Evolutionary conservation across 2,113 vertebrate species (phyloP).

Genomic region (Nannobrachium achirus): DNA sequence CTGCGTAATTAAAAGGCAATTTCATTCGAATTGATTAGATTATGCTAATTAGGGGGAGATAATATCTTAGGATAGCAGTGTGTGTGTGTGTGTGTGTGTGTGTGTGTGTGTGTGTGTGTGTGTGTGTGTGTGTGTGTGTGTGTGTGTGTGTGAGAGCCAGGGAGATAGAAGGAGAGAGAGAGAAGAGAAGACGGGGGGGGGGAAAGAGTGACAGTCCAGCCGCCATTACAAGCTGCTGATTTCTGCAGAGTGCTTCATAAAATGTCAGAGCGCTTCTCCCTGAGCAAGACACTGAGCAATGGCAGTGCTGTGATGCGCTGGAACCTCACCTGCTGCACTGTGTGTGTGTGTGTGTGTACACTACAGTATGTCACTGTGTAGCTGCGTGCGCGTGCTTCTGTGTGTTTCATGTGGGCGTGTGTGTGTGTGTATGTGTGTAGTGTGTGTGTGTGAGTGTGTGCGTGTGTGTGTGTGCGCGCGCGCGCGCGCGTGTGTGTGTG

Average conservation of each 20-base stretch:
- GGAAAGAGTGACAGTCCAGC: constrained; percentile 78
- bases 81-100: constrained; percentile 45
- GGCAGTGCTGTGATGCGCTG: constrained; percentile 80
- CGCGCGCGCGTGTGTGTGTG: constrained; percentile 12
- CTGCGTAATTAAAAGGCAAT: constrained; percentile 81
- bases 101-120: too few species aligned
- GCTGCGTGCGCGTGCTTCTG: not conserved
- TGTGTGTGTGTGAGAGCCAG: constrained; percentile 19
- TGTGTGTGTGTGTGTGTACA: not conserved
- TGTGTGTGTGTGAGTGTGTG: not conserved
- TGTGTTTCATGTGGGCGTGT: not conserved
- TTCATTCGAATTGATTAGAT: constrained; percentile 81
- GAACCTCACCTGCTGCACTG: constrained; percentile 82
- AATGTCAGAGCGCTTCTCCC: constrained; percentile 85
- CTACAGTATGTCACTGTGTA: not conserved
- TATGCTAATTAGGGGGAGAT: constrained; percentile 79
- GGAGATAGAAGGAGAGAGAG: constrained; percentile 53
- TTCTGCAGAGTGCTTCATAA: constrained; percentile 82
- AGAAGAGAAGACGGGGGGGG: constrained; percentile 46
- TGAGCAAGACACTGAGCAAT: constrained; percentile 82
- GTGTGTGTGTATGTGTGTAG: constrained; percentile 38
- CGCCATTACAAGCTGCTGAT: constrained; percentile 83
- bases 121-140: too few species aligned
- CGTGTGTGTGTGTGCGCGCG: constrained; percentile 3
- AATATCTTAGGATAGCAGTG: constrained; percentile 66